phyloP scores from a whole-genome alignment of 2,113 vertebrate genomes.

The Tympanuchus pallidicinctus region DNA sequence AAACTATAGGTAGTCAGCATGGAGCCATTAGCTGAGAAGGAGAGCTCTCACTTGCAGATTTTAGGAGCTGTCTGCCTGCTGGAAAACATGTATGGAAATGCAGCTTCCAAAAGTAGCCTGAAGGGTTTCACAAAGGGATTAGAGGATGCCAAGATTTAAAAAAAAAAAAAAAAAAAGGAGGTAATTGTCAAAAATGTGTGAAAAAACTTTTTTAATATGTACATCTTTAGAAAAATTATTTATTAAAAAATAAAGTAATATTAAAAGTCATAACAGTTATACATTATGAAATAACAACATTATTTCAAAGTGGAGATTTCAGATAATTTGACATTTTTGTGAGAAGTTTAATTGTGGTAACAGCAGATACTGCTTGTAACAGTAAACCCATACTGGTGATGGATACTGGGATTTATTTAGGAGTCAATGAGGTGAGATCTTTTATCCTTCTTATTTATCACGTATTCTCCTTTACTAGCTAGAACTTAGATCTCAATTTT shows the following conservation, averaged over 20 bases:
- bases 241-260: neutral
- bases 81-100: neutral
- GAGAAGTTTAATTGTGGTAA: neutral
- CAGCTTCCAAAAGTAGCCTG: neutral
- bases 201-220: neutral
- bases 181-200: neutral
- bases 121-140: neutral
- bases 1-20: constrained; percentile 5
- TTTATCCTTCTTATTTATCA: neutral
- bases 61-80: constrained; percentile 42
- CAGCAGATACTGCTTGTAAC: neutral
- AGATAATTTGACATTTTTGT: neutral
- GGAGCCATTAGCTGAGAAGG: neutral
- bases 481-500: neutral
- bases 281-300: neutral
- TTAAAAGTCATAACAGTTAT: neutral
- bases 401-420: neutral
- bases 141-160: neutral
- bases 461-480: neutral
- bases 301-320: neutral
- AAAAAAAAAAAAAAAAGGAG: neutral
- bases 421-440: accelerated
- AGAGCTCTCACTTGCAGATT: constrained; percentile 29
- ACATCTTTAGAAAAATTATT: neutral
- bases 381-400: neutral